Evolutionary conservation across 2,888 invertebrate species (phyloP).

Genomic region (Agonopterix heracliana): DNA sequence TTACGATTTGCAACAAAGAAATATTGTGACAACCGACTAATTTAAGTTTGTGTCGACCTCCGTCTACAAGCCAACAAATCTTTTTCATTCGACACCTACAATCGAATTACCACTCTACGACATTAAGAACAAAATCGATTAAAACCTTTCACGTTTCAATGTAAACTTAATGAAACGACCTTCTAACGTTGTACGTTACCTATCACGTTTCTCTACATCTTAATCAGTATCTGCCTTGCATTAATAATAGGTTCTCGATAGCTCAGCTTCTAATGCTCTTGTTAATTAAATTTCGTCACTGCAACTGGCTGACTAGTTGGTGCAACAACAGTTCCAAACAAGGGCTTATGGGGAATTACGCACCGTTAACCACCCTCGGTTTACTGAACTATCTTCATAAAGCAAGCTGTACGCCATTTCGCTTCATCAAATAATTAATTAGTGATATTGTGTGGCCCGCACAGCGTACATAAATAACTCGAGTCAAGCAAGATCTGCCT

Average conservation of each 20-base stretch:
- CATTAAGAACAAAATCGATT: slow-evolving; percentile 16
- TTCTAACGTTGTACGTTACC: slow-evolving; percentile 25
- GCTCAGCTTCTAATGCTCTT: slow-evolving; percentile 2
- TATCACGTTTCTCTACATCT: slow-evolving; percentile 42
- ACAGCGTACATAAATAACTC: slow-evolving; percentile 39
- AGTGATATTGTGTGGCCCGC: slow-evolving; percentile 42
- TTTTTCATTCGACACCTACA: not conserved
- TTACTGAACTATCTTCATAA: slow-evolving; percentile 18
- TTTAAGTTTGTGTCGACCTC: too few relatives aligned
- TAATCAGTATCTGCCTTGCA: slow-evolving; percentile 33
- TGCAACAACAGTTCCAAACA: slow-evolving; percentile 21
- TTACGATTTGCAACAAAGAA: too few relatives aligned
- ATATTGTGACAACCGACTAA: too few relatives aligned
- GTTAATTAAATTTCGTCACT: slow-evolving; percentile 44
- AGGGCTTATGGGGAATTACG: slow-evolving; percentile 37
- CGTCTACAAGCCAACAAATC: not conserved
- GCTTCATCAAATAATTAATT: slow-evolving; percentile 44
- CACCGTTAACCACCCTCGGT: slow-evolving; percentile 41
- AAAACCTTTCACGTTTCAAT: slow-evolving; percentile 42
- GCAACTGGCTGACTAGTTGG: slow-evolving; percentile 5
- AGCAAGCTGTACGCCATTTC: slow-evolving; percentile 26
- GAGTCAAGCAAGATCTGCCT: not conserved
- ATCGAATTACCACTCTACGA: not conserved
- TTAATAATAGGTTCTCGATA: slow-evolving; percentile 12
- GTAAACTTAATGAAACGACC: slow-evolving; percentile 29